Conservation (phyloP, 1,140 invertebrate species). For the Hyphantria cunea region DNA sequence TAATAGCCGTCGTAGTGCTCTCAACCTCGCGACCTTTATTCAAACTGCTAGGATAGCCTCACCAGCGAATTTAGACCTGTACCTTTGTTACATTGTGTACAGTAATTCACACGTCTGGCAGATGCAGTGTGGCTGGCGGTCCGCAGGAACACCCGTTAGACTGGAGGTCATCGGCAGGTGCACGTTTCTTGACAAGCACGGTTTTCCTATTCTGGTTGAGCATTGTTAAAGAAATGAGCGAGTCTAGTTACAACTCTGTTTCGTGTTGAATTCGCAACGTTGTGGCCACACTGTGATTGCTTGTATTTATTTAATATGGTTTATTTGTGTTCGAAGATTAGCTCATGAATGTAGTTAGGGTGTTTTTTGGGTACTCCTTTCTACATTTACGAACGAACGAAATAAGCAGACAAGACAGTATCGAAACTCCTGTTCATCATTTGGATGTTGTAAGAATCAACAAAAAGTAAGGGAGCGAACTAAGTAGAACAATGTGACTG, state of each 20-base stretch:
- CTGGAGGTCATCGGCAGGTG: constrained; percentile 75
- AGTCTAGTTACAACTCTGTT: constrained; percentile 52
- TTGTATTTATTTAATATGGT: no score
- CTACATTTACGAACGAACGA: no score
- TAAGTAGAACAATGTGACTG: no score
- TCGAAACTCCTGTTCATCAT: no score
- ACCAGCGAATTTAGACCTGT: constrained; percentile 44
- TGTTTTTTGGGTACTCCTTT: no score
- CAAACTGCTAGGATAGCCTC: constrained; percentile 50
- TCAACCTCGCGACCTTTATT: constrained; percentile 77
- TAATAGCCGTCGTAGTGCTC: constrained; percentile 62
- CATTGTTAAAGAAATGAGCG: constrained; percentile 66
- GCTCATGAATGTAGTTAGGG: no score
- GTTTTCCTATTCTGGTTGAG: constrained; percentile 70
- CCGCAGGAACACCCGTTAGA: constrained; percentile 68
- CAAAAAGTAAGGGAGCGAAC: no score
- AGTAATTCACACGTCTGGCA: constrained; percentile 21
- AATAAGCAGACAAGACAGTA: no score
- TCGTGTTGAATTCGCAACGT: constrained; percentile 14
- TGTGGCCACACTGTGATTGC: constrained; percentile 5
- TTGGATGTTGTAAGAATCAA: no score
- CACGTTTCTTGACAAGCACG: constrained; percentile 73
- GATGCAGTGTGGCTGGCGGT: constrained; percentile 46
- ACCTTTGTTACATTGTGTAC: constrained; percentile 13
- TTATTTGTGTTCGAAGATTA: no score